These are phyloP conservation scores for Trichonephila inaurata DNA, from an alignment of 1,140 invertebrate species.

Conservation along the genomic window DNA sequence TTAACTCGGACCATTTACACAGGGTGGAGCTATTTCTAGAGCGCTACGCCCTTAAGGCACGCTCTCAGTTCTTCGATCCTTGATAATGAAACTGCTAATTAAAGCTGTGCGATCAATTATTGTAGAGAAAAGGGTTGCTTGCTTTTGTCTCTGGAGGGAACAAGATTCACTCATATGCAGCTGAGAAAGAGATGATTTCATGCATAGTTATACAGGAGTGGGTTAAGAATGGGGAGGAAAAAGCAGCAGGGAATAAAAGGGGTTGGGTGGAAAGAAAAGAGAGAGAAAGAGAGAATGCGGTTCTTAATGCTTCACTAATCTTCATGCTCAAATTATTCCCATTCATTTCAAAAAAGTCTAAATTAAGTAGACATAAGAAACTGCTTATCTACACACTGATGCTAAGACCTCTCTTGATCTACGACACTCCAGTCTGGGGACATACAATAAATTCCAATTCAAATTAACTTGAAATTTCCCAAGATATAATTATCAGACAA, in stretches of 20 bases:
- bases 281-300: slow-evolving; percentile 69
- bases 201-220: slow-evolving; percentile 69
- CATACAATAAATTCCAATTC: too few species aligned
- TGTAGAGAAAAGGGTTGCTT: slow-evolving; percentile 74
- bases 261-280: slow-evolving; percentile 67
- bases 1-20: slow-evolving; percentile 75
- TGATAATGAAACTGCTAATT: slow-evolving; percentile 77
- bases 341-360: too few species aligned
- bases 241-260: slow-evolving; percentile 70
- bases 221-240: slow-evolving; percentile 74
- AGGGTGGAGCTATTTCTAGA: slow-evolving; percentile 61
- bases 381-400: too few species aligned
- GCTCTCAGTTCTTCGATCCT: slow-evolving; percentile 76
- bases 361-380: too few species aligned
- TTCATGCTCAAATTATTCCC: background rate
- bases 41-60: slow-evolving; percentile 66
- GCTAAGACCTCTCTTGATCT: too few species aligned
- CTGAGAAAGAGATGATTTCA: slow-evolving; percentile 47
- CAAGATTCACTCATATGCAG: slow-evolving; percentile 55
- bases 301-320: slow-evolving; percentile 77
- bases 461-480: too few species aligned
- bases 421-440: too few species aligned
- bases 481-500: too few species aligned
- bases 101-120: slow-evolving; percentile 75
- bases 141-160: slow-evolving; percentile 69